Evolutionary conservation across 2,797 vertebrate genomes (phyloP).

Genomic region (Mastacembelus armatus): DNA sequence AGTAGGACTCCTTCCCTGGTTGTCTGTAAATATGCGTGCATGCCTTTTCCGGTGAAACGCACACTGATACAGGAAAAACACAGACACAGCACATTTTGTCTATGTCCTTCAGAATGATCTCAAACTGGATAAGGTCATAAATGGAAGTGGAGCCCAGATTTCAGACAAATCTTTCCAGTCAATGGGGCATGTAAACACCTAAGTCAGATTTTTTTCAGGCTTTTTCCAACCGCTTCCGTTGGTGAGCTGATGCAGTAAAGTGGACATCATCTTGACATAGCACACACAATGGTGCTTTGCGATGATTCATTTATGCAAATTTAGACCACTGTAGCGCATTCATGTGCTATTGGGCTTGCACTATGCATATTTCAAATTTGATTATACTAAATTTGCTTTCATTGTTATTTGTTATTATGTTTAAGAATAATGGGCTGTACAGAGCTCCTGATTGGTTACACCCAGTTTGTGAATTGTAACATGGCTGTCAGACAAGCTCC

Average conservation of each 20-base stretch:
- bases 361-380: no score
- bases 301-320: no score
- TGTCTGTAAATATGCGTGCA: slow-evolving; percentile 52
- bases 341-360: no score
- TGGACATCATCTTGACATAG: slow-evolving; percentile 39
- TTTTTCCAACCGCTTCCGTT: slow-evolving; percentile 41
- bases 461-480: no score
- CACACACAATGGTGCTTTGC: slow-evolving; percentile 16
- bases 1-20: slow-evolving; percentile 37
- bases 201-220: slow-evolving; percentile 35
- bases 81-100: slow-evolving; percentile 8
- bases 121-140: slow-evolving; percentile 23
- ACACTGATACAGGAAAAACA: slow-evolving; percentile 20
- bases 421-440: no score
- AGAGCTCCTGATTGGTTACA: no score
- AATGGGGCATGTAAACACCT: slow-evolving; percentile 43
- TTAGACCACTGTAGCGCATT: no score
- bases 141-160: slow-evolving; percentile 12
- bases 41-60: slow-evolving; percentile 38
- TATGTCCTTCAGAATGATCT: slow-evolving; percentile 11
- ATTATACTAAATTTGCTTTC: no score
- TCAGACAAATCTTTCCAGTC: slow-evolving; percentile 26
- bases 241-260: slow-evolving; percentile 42
- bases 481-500: no score
- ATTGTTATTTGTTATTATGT: no score